Evolutionary conservation across 2,113 vertebrate genomes (phyloP), one percentile per base, ranked within the genome.

Genomic region (Sorex fumeus): DNA sequence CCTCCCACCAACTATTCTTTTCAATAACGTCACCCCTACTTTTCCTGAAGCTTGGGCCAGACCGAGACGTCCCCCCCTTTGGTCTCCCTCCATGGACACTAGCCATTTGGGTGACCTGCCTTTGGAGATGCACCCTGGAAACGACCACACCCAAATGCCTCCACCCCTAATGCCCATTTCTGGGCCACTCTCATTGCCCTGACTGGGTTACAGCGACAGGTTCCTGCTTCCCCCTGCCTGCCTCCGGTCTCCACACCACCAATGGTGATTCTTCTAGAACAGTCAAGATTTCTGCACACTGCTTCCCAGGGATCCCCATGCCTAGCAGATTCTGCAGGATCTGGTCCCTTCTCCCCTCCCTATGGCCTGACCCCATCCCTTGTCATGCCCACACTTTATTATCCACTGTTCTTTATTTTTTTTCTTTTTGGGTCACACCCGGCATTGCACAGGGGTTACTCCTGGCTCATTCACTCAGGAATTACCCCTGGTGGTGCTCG

Each of bases 311-410:
- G 13, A 19, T 62, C 27, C 8, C 57, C 4, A 7, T 43, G 23
- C 25, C 30, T 60, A 32, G 40, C 78, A 80, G 21, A 8, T 8
- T 25, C n/a, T 45, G 2, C 4, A 40, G 36, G 36, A 25, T 45
- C 40, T 13, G 8, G 15, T 13, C 27, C 30, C 2, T 72, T 27
- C n/a, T 40, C 4, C 3, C 12, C n/a, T 84, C 32, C 15, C 6
- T 8, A 12, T 8, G 50, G 25, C 28, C 43, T 40, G 40, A 32
- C 25, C 72, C 76, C n/a, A 10, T 19, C 19, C 53, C 36, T 47
- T 50, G 12, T 12, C 28, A 32, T 0, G 1, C 3, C 8, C 27
- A 21, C 2, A 3, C 30, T 28, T 4, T 28, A 23, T 2, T 27
- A 19, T 18, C 10, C 18, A 15, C 18, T 28, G 6, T 27, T 9